Conservation (phyloP, 2,797 vertebrate genomes). For the Silurus lanzhouensis region DNA sequence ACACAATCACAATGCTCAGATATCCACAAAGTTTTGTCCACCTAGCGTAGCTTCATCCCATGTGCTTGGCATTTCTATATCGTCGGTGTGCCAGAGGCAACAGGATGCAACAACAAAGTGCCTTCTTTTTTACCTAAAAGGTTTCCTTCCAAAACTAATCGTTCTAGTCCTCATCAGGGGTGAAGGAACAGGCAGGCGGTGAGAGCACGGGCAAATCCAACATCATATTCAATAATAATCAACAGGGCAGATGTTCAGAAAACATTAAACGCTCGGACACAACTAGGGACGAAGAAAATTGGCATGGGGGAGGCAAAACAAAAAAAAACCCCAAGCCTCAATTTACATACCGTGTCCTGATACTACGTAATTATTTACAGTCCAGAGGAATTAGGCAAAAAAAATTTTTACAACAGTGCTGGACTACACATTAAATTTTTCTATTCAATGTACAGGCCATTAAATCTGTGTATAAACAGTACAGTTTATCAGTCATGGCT, state of each 20-base stretch:
- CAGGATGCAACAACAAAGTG: slow-evolving; percentile 9
- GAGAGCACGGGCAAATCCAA: not conserved
- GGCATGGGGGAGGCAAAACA: not conserved
- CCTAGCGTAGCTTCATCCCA: not conserved
- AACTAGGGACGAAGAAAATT: not conserved
- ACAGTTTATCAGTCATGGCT: not conserved
- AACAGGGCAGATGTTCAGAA: not conserved
- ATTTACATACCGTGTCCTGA: not conserved
- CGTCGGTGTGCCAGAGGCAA: not conserved
- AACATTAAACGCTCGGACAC: not conserved
- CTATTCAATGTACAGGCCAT: not conserved
- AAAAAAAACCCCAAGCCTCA: not conserved
- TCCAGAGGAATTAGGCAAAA: not conserved
- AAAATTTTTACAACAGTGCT: not conserved
- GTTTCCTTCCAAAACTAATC: not conserved
- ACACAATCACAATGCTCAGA: too few species aligned
- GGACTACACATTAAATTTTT: not conserved
- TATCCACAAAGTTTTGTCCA: too few species aligned
- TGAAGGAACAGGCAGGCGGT: not conserved
- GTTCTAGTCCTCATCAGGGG: not conserved
- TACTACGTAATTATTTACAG: not conserved
- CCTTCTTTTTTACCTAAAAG: not conserved
- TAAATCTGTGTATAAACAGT: not conserved
- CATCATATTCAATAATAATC: slow-evolving; percentile 2
- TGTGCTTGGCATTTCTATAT: not conserved